phyloP scores from a whole-genome alignment of 2,888 invertebrate genomes.

The Oconnorella tubifera region DNA sequence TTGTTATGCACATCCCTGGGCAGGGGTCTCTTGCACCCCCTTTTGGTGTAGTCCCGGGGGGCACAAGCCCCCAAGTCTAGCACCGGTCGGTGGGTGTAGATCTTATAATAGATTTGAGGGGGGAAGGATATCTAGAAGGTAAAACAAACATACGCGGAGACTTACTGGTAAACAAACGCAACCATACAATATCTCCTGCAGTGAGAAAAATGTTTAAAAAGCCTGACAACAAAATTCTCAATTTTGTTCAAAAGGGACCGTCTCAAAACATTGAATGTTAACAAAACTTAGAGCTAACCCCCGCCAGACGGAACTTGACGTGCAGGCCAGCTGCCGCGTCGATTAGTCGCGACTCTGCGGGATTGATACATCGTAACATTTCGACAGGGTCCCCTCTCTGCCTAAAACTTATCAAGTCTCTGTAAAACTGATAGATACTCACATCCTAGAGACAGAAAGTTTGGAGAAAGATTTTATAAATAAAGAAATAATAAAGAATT shows the following conservation, averaged over 20 bases:
- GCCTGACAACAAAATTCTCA: too few species aligned
- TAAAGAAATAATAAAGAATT: too few species aligned
- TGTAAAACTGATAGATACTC: slow-evolving; percentile 55
- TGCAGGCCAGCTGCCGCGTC: slow-evolving; percentile 54
- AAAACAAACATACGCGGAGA: slow-evolving; percentile 5
- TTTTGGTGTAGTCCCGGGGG: slow-evolving; percentile 53
- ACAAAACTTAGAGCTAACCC: too few species aligned
- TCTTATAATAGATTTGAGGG: slow-evolving; percentile 57
- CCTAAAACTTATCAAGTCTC: slow-evolving; percentile 54
- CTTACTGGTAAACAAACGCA: too few species aligned
- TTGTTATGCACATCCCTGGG: slow-evolving; percentile 47
- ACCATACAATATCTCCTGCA: too few species aligned
- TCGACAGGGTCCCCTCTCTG: slow-evolving; percentile 51
- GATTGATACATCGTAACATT: slow-evolving; percentile 55
- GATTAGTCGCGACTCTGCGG: slow-evolving; percentile 52
- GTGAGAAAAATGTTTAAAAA: too few species aligned
- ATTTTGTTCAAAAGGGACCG: too few species aligned
- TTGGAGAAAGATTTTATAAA: too few species aligned
- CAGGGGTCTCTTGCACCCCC: slow-evolving; percentile 42
- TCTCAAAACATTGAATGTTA: too few species aligned
- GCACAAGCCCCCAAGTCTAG: slow-evolving; percentile 55
- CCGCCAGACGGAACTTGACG: slow-evolving; percentile 55
- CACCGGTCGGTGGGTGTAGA: slow-evolving; percentile 54
- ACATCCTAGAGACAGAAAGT: too few species aligned
- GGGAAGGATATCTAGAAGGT: slow-evolving; percentile 51